Evolutionary conservation across 2,888 invertebrate genomes (phyloP).

Genomic region (Tenthredo livida): DNA sequence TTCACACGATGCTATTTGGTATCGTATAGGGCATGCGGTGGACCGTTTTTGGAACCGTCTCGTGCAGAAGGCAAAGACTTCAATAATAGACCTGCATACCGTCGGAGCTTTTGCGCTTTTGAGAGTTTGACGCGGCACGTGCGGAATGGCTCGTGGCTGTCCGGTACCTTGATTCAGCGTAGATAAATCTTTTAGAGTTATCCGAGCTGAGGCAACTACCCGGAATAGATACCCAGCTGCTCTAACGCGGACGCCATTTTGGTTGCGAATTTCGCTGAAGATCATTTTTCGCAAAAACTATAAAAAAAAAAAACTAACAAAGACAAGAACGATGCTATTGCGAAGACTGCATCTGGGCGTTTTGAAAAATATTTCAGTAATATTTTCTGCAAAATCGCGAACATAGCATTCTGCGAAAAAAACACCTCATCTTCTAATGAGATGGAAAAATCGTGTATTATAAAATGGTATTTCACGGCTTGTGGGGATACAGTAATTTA

Average conservation of each 20-base stretch:
- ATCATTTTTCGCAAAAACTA: background rate
- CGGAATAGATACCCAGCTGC: constrained; percentile 62
- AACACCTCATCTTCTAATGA: background rate
- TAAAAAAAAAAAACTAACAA: too few species aligned
- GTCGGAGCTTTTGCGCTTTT: constrained; percentile 62
- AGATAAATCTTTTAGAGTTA: constrained; percentile 72
- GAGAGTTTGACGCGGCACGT: constrained; percentile 64
- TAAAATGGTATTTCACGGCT: background rate
- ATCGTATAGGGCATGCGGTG: background rate
- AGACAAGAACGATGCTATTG: too few species aligned
- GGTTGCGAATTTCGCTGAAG: background rate
- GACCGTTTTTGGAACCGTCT: constrained; percentile 15
- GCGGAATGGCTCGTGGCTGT: constrained; percentile 45
- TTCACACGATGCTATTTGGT: background rate
- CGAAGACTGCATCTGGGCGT: too few species aligned
- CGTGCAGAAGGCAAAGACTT: constrained; percentile 59
- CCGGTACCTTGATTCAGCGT: constrained; percentile 68
- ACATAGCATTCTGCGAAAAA: background rate
- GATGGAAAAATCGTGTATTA: too few species aligned
- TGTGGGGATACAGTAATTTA: background rate
- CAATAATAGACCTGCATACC: constrained; percentile 75
- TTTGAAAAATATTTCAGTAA: background rate
- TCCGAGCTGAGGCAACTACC: constrained; percentile 65
- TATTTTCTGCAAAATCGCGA: too few species aligned
- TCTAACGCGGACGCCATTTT: constrained; percentile 19